These are phyloP conservation scores for Apantesis nais DNA, from an alignment of 2,888 invertebrate genomes.

Conservation along the genomic window DNA sequence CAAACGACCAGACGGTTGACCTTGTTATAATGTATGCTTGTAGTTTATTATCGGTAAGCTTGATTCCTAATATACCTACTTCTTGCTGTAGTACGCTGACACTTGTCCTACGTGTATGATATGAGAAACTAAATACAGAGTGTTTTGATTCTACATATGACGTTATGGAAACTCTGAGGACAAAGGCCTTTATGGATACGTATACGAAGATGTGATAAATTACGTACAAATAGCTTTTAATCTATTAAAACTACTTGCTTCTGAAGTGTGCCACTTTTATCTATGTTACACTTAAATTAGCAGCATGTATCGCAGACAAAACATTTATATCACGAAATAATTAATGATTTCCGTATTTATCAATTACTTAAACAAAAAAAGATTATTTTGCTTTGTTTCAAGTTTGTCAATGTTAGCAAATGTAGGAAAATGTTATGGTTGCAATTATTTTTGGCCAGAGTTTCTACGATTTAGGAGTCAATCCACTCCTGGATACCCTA, in stretches of 20 bases:
- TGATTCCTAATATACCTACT: no score
- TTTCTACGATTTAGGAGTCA: not conserved
- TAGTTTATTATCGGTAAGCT: no score
- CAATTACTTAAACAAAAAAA: slow-evolving; percentile 10
- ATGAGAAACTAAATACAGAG: not conserved
- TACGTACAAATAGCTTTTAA: not conserved
- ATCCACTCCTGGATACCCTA: not conserved
- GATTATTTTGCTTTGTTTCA: slow-evolving; percentile 3
- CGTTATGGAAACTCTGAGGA: not conserved
- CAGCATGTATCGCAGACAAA: slow-evolving; percentile 9
- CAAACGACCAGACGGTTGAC: not conserved
- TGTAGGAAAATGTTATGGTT: not conserved
- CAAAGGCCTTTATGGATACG: not conserved
- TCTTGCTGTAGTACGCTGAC: no score
- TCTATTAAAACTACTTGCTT: not conserved
- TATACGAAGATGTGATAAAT: not conserved
- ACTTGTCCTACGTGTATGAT: no score
- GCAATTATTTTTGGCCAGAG: not conserved
- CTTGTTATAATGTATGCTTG: not conserved
- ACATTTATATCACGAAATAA: slow-evolving; percentile 16
- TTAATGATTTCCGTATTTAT: slow-evolving; percentile 16
- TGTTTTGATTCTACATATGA: not conserved
- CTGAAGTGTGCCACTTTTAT: slow-evolving; percentile 14
- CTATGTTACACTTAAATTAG: slow-evolving; percentile 5
- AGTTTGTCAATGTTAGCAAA: not conserved